Evolutionary conservation across 2,797 vertebrate species (phyloP), one percentile per base, ranked within the genome.

Genomic region (Melanotaenia maccullochi): DNA sequence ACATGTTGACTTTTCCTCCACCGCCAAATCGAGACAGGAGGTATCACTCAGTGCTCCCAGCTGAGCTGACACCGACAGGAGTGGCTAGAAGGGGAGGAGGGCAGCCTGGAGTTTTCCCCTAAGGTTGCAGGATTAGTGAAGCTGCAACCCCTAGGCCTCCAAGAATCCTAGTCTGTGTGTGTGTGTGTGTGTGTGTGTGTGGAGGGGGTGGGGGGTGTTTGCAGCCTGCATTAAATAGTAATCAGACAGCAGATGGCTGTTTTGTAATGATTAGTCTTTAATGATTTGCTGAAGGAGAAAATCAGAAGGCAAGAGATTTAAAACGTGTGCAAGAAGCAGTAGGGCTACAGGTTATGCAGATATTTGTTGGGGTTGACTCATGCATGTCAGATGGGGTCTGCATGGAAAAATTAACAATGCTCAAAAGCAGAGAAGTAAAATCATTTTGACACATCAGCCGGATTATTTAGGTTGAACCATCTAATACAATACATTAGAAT

Each of bases 261-360:
- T 92, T 87, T 88, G 82, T 85, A 85, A 82, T 68, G 52, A 89
- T 90, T 82, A 86, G 65, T 70, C 62, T 86, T 91, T 88, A 86
- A 89, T 85, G 82, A 85, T 72, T 84, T 35, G 61, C 74, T 59
- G 63, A 63, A 25, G 83, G 66, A 42, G 57, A 67, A 71, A 71
- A 63, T 35, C 28, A 47, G 66, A 71, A 82, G 55, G 49, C 69
- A 13, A 73, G 49, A 58, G 76, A 60, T 78, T 71, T 36, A 38
- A 51, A 73, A 89, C 73, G 61, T 76, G 74, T 72, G 73, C 40
- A 56, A 75, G 65, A 74, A 78, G 82, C 75, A 76, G 55, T 60
- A 61, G 0, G 28, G 58, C 32, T 30, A 30, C 33, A 60, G 68
- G 60, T 76, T 73, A 30, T 61, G 58, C 40, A n/a, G 44, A 33